A percentile compares a stretch with the other conserved stretches of the same genome.
phyloP scores from a whole-genome alignment of 2,888 invertebrate species.

The Notocelia uddmanniana region DNA sequence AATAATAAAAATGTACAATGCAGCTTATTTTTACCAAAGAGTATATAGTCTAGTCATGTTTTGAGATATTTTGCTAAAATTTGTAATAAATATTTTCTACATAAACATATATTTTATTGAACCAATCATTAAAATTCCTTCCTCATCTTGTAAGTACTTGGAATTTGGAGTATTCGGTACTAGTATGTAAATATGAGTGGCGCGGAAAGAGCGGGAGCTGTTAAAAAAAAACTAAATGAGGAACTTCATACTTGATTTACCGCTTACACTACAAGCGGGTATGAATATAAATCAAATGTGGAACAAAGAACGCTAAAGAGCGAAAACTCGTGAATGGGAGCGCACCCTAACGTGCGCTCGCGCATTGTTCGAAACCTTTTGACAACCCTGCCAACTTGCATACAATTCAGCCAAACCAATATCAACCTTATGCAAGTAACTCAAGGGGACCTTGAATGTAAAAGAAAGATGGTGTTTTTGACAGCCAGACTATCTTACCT shows the following conservation, averaged over 20 bases:
- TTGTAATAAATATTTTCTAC: conserved; percentile 49
- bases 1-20: conserved; percentile 61
- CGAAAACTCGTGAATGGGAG: conserved; percentile 83
- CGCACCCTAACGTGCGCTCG: conserved; percentile 71
- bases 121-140: neutral
- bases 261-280: conserved; percentile 79
- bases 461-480: conserved; percentile 51
- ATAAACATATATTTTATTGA: neutral
- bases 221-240: conserved; percentile 44
- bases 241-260: conserved; percentile 77
- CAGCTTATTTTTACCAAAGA: conserved; percentile 63
- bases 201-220: neutral
- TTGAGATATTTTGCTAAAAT: conserved; percentile 54
- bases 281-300: conserved; percentile 85
- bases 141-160: neutral
- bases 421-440: conserved; percentile 48
- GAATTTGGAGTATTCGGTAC: neutral
- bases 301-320: conserved; percentile 83
- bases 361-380: conserved; percentile 68
- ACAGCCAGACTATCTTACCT: conserved; percentile 54
- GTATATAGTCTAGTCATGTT: conserved; percentile 75
- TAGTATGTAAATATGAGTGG: neutral
- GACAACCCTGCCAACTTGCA: conserved; percentile 56
- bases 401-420: conserved; percentile 42
- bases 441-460: conserved; percentile 45